Conservation (phyloP, 2,888 invertebrate genomes). For the Calliphora vomitoria region DNA sequence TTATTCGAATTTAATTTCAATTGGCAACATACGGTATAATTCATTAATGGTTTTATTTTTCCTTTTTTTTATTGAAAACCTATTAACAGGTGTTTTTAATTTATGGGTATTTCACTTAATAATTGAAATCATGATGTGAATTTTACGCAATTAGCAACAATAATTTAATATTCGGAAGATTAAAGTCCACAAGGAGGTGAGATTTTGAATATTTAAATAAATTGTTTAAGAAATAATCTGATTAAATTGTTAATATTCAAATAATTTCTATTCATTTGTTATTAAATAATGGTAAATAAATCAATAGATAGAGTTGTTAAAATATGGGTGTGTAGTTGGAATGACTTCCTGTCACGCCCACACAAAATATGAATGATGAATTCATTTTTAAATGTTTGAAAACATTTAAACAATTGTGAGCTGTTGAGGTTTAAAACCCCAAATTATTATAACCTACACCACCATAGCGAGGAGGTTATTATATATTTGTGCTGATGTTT, state of each 20-base stretch:
- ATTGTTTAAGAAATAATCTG: too few species aligned
- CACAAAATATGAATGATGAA: not conserved
- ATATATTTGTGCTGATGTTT: too few species aligned
- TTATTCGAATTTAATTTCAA: not conserved
- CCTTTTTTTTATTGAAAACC: not conserved
- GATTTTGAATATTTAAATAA: not conserved
- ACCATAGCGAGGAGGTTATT: too few species aligned
- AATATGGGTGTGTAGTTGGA: too few species aligned
- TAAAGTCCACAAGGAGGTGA: not conserved
- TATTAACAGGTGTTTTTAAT: constrained; percentile 51
- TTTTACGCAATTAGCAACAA: constrained; percentile 20
- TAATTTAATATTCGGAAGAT: not conserved
- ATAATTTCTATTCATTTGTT: too few species aligned
- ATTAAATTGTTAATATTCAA: too few species aligned
- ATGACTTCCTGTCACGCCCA: too few species aligned
- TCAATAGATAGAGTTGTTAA: too few species aligned
- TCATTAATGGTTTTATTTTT: constrained; percentile 33
- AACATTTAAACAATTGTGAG: too few species aligned
- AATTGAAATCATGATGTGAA: constrained; percentile 27
- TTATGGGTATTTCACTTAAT: constrained; percentile 6
- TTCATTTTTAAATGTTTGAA: too few species aligned
- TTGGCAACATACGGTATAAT: constrained; percentile 5
- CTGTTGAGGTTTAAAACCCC: not conserved
- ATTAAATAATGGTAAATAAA: too few species aligned
- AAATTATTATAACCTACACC: not conserved